Percentiles rank a stretch among this genome's conserved stretches.
phyloP scores from a whole-genome alignment of 2,797 vertebrate species.

The Spizella passerina region DNA sequence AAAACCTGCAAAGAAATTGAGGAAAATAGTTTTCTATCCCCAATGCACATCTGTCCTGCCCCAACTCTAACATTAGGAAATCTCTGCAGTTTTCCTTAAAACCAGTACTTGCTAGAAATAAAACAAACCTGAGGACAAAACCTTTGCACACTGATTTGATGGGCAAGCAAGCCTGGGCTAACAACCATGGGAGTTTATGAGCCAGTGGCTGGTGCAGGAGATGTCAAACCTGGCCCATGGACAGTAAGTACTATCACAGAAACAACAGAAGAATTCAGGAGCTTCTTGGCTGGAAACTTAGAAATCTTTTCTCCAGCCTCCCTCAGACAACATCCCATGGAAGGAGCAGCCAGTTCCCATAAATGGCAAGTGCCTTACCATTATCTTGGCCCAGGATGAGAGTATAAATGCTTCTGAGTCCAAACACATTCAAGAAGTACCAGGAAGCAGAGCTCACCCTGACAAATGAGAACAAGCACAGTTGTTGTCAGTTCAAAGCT shows the following conservation, averaged over 20 bases:
- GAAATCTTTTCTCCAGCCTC: not conserved
- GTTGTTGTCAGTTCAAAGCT: not conserved
- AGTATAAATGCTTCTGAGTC: slow-evolving; percentile 98
- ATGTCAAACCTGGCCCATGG: not conserved
- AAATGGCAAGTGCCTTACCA: slow-evolving; percentile 78
- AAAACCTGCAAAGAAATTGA: not conserved
- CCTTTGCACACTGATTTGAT: not conserved
- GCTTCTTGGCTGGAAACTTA: not conserved
- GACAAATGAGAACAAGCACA: slow-evolving; percentile 39
- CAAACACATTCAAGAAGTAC: slow-evolving; percentile 99
- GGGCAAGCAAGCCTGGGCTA: not conserved
- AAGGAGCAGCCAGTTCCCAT: not conserved
- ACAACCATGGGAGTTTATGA: not conserved
- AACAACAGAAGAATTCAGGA: not conserved
- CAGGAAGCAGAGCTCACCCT: slow-evolving; percentile 99
- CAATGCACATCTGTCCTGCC: not conserved
- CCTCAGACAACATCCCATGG: not conserved
- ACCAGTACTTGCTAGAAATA: not conserved
- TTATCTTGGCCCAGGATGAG: slow-evolving; percentile 98
- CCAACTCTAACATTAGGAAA: not conserved
- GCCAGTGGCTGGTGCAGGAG: not conserved
- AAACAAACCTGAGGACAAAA: not conserved
- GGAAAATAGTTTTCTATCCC: not conserved
- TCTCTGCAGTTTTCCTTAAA: not conserved
- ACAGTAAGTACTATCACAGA: not conserved